Evolutionary conservation across 2,113 vertebrate species (phyloP), one percentile per base, ranked within the genome.

Genomic region (Rhodinocichla rosea): DNA sequence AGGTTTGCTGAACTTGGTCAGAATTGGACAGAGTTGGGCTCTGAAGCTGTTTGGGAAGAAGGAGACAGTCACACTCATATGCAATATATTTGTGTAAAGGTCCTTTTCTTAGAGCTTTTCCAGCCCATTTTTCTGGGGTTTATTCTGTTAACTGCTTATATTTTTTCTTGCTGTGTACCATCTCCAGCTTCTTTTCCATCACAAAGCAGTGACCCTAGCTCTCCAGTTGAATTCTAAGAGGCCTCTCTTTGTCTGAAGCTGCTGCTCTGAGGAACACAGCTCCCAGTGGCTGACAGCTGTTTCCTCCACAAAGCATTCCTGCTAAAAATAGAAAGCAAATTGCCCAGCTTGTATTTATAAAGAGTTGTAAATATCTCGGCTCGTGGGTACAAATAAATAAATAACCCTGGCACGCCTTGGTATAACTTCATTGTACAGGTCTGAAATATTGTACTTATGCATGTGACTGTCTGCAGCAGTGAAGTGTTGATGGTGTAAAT

Each of bases 251-350:
- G 78, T 95, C 49, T 92, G 90, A 94, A 96, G 86, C 80, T 89
- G 76, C 79, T 89, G 73, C 62, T 93, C 44, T 23, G 79, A 96
- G 80, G 83, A 87, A 16, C 73, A 18, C 52, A 92, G 83, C 53
- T 96, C 90, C 91, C 90, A 80, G 76, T 83, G 80, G 73, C 83
- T 94, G 92, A 76, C 88, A 91, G 93, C 95, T 95, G 82, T 92
- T 95, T 50, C 40, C 71, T 20, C 26, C 83, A 92, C 85, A 90
- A 91, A 92, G 32, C 71, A 74, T 47, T 91, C 73, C 44, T 45
- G 52, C 90, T 97, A 96, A 95, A 97, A 93, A 93, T 93, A 97
- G 94, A 55, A 92, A 94, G 85, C n/a, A 90, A 95, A 95, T 95
- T 88, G 74, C 90, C 65, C 65, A 39, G 88, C 80, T 93, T 40